Percentiles rank a stretch among this genome's conserved stretches.
Conservation (phyloP, 1,140 invertebrate genomes). For the Drosophila eugracilis region DNA sequence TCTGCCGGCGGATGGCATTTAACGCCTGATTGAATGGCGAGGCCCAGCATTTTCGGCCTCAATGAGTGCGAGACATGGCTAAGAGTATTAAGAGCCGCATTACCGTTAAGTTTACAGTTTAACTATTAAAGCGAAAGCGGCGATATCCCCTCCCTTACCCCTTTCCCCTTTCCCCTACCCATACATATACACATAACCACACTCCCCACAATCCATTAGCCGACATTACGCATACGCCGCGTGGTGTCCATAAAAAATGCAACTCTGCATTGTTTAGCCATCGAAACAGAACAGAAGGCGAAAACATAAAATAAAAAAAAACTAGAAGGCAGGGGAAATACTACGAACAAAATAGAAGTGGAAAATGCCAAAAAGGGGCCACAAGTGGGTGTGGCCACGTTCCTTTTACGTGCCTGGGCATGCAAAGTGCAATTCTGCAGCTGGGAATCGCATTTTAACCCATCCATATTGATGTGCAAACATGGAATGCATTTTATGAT, state of each 20-base stretch:
- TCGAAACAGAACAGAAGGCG: slow-evolving; percentile 24
- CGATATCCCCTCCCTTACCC: background rate
- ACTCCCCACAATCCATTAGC: slow-evolving; percentile 55
- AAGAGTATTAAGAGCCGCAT: slow-evolving; percentile 61
- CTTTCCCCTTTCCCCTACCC: background rate
- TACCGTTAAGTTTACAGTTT: slow-evolving; percentile 65
- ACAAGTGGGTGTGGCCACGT: slow-evolving; percentile 33
- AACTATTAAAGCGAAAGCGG: slow-evolving; percentile 46
- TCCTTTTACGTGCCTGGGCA: slow-evolving; percentile 38
- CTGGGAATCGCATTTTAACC: slow-evolving; percentile 29
- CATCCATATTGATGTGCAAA: slow-evolving; percentile 60
- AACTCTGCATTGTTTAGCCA: slow-evolving; percentile 56
- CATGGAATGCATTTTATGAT: slow-evolving; percentile 62
- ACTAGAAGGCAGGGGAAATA: background rate
- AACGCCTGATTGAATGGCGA: slow-evolving; percentile 61
- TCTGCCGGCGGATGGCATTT: slow-evolving; percentile 53
- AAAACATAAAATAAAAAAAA: slow-evolving; percentile 8
- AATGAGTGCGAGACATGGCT: slow-evolving; percentile 62
- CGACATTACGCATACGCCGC: slow-evolving; percentile 64
- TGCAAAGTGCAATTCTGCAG: slow-evolving; percentile 51
- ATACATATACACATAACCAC: background rate
- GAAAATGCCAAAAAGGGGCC: slow-evolving; percentile 8
- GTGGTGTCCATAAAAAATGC: slow-evolving; percentile 63
- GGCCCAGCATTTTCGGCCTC: slow-evolving; percentile 61
- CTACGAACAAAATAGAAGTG: slow-evolving; percentile 27